Evolutionary conservation across 2,888 invertebrate genomes (phyloP), one percentile per base, ranked within the genome.

Genomic region (Eupeodes luniger): DNA sequence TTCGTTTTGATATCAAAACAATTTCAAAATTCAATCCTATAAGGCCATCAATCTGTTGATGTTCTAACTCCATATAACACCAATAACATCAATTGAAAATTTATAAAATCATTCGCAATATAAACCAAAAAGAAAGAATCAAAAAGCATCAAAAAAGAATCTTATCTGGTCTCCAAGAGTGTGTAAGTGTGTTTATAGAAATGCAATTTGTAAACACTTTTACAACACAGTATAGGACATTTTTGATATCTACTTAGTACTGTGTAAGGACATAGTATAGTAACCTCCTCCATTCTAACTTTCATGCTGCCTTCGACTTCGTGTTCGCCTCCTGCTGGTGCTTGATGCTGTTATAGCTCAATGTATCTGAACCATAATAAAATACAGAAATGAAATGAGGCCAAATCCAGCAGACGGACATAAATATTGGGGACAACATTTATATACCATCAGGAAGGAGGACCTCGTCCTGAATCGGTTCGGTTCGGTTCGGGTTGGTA

Each of bases 191-290:
- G 40, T 40, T 11, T 11, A 2, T 27, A 12, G 1, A 55, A 77
- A 85, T 88, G 88, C 85, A 85, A 88, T 88, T 88, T 88, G 85
- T 88, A 78, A 88, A 85, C 85, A 88, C 81, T 88, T 85, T 81
- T 59, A 78, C 57, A 59, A 16, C 19, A 19, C 9, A 5, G 19
- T 53, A 55, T 47, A 49, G 57, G 72, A 55, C 47, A 47, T 69
- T 53, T 47, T 14, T 44, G 6, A 5, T 59, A n/a, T 59, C 49
- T 49, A 47, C 7, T 1, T 36, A 47, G 27, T 27, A 47, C 47
- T 9, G 2, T 47, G 10, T 47, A 44, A 10, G 6, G 44, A 27
- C 2, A 11, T 27, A 2, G 12, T 12, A 0, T 19, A 12, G 27
- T 55, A 27, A 5, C 11, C 59, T 34, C 59, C 36, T 57, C 49